A percentile compares a stretch with the other conserved stretches of the same genome.
These are phyloP conservation scores for Electrona antarctica DNA, from an alignment of 2,113 vertebrate species.

Conservation along the genomic window DNA sequence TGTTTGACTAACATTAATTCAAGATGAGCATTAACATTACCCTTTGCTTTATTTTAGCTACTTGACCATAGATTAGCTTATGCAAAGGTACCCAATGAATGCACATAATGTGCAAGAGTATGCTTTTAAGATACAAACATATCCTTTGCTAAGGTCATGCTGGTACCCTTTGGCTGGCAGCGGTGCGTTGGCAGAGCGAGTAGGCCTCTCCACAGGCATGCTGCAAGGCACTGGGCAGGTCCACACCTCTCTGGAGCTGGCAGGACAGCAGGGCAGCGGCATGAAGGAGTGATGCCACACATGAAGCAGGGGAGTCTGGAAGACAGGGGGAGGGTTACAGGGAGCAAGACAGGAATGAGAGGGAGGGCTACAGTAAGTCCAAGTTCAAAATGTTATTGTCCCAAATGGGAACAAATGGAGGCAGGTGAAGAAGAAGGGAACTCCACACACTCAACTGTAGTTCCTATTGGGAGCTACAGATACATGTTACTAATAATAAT, in stretches of 20 bases:
- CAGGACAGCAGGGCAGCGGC: conserved; percentile 83
- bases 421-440: too few species aligned
- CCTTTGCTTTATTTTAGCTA: too few species aligned
- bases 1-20: too few species aligned
- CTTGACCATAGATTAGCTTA: too few species aligned
- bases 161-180: conserved; percentile 84
- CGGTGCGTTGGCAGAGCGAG: conserved; percentile 83
- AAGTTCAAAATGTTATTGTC: background rate
- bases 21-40: too few species aligned
- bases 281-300: conserved; percentile 86
- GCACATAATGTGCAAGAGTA: too few species aligned
- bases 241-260: conserved; percentile 88
- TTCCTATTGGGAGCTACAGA: too few species aligned
- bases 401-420: too few species aligned
- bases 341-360: background rate
- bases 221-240: conserved; percentile 85
- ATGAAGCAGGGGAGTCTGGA: conserved; percentile 85
- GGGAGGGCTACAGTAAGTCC: background rate
- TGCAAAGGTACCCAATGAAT: too few species aligned
- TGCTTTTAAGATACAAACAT: too few species aligned
- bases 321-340: background rate
- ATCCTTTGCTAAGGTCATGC: background rate
- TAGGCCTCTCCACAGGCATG: conserved; percentile 89
- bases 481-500: too few species aligned
- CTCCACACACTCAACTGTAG: too few species aligned